Conservation (phyloP, 2,113 vertebrate genomes). For the Hippocampus zosterae region DNA sequence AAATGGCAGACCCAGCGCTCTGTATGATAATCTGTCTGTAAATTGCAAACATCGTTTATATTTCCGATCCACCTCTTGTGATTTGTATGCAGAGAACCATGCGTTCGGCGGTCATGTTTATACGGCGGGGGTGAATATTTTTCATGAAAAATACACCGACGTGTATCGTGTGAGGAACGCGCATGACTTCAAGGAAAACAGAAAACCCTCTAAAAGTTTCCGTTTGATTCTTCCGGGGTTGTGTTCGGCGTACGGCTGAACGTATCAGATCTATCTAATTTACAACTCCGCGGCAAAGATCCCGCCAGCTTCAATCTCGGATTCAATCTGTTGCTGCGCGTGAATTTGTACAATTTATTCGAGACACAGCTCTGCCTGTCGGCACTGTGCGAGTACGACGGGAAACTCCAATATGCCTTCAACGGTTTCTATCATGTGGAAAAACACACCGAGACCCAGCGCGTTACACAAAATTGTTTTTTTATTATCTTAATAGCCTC, state of each 20-base stretch:
- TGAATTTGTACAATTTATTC: constrained; percentile 47
- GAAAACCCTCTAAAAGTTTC: not conserved
- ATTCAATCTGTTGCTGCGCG: constrained; percentile 35
- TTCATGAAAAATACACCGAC: not conserved
- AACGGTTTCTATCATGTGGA: not conserved
- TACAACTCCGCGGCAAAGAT: constrained; percentile 16
- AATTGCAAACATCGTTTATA: not conserved
- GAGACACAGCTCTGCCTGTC: constrained; percentile 24
- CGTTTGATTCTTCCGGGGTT: constrained; percentile 28
- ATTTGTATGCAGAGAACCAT: not conserved
- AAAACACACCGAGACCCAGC: not conserved
- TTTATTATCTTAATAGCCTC: not conserved
- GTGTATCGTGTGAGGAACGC: not conserved
- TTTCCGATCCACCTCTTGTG: not conserved
- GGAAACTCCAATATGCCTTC: not conserved
- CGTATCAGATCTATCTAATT: constrained; percentile 21
- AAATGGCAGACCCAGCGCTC: no score
- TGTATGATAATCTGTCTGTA: no score
- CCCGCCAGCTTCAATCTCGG: constrained; percentile 24
- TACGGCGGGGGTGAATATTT: not conserved
- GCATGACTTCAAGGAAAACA: not conserved
- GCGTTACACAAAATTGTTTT: not conserved
- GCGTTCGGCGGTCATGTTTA: not conserved
- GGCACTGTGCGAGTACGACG: not conserved
- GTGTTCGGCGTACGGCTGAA: constrained; percentile 23